These are phyloP conservation scores for Sialia sialis DNA, from an alignment of 2,113 vertebrate species.

Conservation along the genomic window DNA sequence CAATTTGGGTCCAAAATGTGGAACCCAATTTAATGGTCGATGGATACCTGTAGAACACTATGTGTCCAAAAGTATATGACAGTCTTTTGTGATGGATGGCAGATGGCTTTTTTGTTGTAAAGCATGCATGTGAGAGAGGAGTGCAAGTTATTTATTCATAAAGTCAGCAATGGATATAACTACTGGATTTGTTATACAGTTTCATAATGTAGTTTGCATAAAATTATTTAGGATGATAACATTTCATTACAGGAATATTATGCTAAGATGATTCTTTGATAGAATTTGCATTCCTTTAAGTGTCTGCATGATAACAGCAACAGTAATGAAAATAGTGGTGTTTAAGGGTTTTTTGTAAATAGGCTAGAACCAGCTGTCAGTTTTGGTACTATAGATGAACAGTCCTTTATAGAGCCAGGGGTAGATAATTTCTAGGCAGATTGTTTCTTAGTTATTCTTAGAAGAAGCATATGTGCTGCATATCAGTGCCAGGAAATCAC, in stretches of 20 bases:
- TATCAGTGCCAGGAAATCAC: conserved; percentile 60
- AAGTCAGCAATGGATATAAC: neutral
- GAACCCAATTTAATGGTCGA: neutral
- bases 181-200: neutral
- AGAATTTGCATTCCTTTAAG: conserved; percentile 3
- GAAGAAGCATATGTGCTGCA: conserved; percentile 60
- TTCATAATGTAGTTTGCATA: conserved; percentile 21
- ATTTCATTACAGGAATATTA: conserved; percentile 5
- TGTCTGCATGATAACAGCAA: neutral
- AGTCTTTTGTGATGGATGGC: conserved; percentile 8
- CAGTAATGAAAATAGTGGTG: conserved; percentile 17
- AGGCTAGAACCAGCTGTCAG: conserved; percentile 5
- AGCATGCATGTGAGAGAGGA: neutral
- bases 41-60: neutral
- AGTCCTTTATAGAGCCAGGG: conserved; percentile 23
- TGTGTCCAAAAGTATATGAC: neutral
- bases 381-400: conserved; percentile 32
- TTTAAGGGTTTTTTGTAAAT: neutral
- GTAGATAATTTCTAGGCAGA: conserved; percentile 63
- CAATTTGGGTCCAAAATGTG: neutral
- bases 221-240: conserved; percentile 13
- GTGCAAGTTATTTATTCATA: conserved; percentile 1
- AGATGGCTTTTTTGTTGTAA: conserved; percentile 26
- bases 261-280: conserved; percentile 18
- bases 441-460: conserved; percentile 70